Evolutionary conservation across 2,888 invertebrate genomes (phyloP).

Genomic region (Muscina levida): DNA sequence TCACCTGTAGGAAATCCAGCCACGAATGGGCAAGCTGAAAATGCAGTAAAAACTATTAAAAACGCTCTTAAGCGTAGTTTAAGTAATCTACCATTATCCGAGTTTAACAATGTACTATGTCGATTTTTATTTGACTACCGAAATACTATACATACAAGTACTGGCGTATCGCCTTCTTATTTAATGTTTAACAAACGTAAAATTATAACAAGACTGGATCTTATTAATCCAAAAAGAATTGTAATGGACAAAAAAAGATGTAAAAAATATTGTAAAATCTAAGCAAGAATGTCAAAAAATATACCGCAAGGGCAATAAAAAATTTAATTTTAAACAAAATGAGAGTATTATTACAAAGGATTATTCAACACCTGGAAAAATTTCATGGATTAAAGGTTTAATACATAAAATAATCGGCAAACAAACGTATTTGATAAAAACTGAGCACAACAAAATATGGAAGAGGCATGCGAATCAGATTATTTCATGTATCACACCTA

Average conservation of each 20-base stretch:
- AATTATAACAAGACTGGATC: conserved; percentile 51
- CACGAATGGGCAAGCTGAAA: conserved; percentile 60
- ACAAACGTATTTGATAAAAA: too few relatives aligned
- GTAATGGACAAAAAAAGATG: neutral
- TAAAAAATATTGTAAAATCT: conserved; percentile 3
- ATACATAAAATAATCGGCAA: too few relatives aligned
- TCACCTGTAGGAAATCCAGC: conserved; percentile 58
- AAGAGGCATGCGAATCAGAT: too few relatives aligned
- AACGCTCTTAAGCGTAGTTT: conserved; percentile 57
- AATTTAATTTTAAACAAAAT: neutral
- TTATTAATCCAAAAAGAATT: conserved; percentile 51
- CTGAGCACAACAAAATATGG: too few relatives aligned
- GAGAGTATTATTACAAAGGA: conserved; percentile 32
- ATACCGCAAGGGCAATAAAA: conserved; percentile 34
- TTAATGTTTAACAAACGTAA: conserved; percentile 58
- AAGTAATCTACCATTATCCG: conserved; percentile 27
- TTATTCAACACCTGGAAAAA: conserved; percentile 27
- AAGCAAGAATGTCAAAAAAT: conserved; percentile 40
- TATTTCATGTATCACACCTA: too few relatives aligned
- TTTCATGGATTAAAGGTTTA: conserved; percentile 1
- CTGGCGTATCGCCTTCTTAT: conserved; percentile 54
- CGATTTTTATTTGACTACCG: conserved; percentile 63
- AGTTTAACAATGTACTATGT: conserved; percentile 50
- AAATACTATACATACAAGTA: conserved; percentile 49
- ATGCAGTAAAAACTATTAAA: conserved; percentile 61